Evolutionary conservation across 2,888 invertebrate species (phyloP), one percentile per base, ranked within the genome.

Genomic region (Pomacea canaliculata): DNA sequence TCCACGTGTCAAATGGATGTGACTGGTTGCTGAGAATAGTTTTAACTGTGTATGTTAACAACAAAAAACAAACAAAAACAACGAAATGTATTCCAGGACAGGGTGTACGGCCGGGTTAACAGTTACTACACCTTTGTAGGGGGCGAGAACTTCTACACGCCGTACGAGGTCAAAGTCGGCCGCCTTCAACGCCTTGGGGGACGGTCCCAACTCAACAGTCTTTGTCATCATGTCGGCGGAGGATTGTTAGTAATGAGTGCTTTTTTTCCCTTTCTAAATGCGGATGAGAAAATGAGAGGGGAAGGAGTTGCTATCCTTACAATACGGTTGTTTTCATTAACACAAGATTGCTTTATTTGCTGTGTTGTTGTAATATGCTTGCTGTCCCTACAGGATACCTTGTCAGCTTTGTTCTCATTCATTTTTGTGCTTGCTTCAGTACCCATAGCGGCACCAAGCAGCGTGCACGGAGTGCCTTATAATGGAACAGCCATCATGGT

Each of bases 401-500:
- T 37, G 37, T 37, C 37, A 37, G 5, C 37, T 37, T 10, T 56
- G 51, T 56, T 56, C 10, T 56, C 51, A 16, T 1, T 16, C 51
- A 56, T 16, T 56, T 56, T 56, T 16, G 10, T 7, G 51, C 51
- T 37, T 60, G 63, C 80, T 81, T 27, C 83, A 91, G 90, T 90
- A 83, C 91, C 91, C 9, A 80, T 82, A 89, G 95, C 95, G 46
- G 95, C 97, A 1, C 98, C 98, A 1, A 95, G 96, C 84, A 93
- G 94, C 88, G 95, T 97, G 0, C 92, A 93, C 63, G 95, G 96
- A 0, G 90, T 93, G 23, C 94, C 96, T 0, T 96, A 93, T 91
- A 99, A 99, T 91, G 96, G 97, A 0, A 98, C 98, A 0, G 94
- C 97, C 37, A 92, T 99, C 79, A 96, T 96, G 87, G 96, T 98